Base-by-base conservation (phyloP, 1,140 invertebrate genomes). In the Macrobrachium nipponense region DNA sequence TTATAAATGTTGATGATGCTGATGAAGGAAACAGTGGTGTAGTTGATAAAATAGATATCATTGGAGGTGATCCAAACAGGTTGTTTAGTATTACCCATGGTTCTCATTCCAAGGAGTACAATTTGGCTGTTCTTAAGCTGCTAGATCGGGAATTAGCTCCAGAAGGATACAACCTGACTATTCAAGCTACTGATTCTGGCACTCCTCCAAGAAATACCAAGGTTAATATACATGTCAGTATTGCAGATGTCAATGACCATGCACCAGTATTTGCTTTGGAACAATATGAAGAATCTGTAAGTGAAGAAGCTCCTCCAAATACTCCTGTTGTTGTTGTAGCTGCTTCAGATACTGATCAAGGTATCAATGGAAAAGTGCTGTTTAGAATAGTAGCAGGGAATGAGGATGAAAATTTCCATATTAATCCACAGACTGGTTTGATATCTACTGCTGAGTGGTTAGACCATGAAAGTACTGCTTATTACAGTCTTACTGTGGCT, bases 351-450 rank as follows among this genome's bases (percentile, higher is more conserved):
- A 94, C 95, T 0, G 96, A 97, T 90, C 93, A 95, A 80, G 96
- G 96, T 0, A 94, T 93, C 90, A 97, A 97, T 90, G 96, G 96
- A 0, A 92, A 95, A 89, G 96, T 98, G 0, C 95, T 94, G 86
- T 94, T 98, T 75, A 95, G 96, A 91, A 98, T 99, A 80, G 96
- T 97, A 7, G 96, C 95, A 17, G 97, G 98, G 0, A 98, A 99
- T 91, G 95, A 97, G 89, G 96, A 96, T 58, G 94, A 95, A 0
- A 96, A 97, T 89, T 99, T 99, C 90, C 92, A 93, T 61, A 94
- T 99, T 14, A 96, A 98, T 91, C 94, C 96, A 0, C 94, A 95
- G 88, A 97, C 96, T 0, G 98, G 97, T 0, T 95, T 98, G 92
- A 91, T 99, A 0, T 97, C 97, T 89, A 97, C 97, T 0, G 94